These are phyloP conservation scores for Perizoma flavofasciatum DNA, from an alignment of 2,888 invertebrate genomes.

Conservation along the genomic window DNA sequence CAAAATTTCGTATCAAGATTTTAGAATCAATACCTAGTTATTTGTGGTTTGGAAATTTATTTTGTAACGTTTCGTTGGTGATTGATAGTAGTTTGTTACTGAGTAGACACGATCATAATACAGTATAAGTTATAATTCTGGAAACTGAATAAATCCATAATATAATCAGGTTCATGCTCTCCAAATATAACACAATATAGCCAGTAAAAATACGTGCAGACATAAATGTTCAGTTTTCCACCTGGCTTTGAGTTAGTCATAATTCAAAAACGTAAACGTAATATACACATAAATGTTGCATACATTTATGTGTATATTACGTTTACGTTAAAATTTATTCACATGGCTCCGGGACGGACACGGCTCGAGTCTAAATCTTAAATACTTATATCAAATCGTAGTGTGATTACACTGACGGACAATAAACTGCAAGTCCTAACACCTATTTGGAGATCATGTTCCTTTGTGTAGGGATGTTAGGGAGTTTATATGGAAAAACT, in stretches of 20 bases:
- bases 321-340: conserved; percentile 53
- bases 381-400: too few species aligned
- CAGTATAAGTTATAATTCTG: conserved; percentile 7
- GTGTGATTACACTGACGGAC: too few species aligned
- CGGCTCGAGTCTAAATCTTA: neutral
- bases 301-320: too few species aligned
- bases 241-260: conserved; percentile 31
- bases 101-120: neutral
- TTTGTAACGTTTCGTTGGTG: too few species aligned
- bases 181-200: neutral
- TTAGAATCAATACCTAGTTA: too few species aligned
- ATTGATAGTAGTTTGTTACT: neutral
- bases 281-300: conserved; percentile 48
- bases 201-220: neutral
- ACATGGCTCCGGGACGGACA: neutral
- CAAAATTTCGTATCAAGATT: too few species aligned
- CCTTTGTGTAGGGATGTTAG: too few species aligned
- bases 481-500: too few species aligned
- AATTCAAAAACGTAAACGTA: conserved; percentile 44
- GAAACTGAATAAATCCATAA: neutral
- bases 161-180: neutral
- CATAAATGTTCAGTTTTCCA: neutral
- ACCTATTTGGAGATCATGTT: too few species aligned
- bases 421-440: too few species aligned
- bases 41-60: too few species aligned